Evolutionary conservation across 2,888 invertebrate genomes (phyloP), one percentile per base, ranked within the genome.

Genomic region (Melieria picta): DNA sequence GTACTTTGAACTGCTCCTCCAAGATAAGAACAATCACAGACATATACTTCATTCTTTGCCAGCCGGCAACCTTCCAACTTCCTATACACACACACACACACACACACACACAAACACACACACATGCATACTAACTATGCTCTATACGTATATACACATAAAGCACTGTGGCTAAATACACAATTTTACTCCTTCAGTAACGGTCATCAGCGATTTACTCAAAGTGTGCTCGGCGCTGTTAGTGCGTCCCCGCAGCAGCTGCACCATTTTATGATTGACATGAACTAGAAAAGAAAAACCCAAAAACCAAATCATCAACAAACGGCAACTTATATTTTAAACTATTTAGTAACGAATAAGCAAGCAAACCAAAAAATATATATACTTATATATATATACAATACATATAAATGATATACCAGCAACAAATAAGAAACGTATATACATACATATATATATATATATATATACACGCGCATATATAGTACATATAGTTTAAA

Each of bases 401-500:
- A 50, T 13, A 30, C 52, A 30, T 50, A 42, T n/a, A 48, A 30
- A 43, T 50, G 30, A n/a, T 10, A 50, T 64, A 43, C 30, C 13
- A 46, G 10, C 30, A 13, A 55, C 45, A 48, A 45, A 57, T 11
- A 46, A 7, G 3, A 63, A n/a, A 65, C 61, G 47, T 57, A 63
- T 57, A 67, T 52, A 72, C 16, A 55, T 43, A 65, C 9, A 52
- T 47, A 64, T 48, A 71, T 73, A 73, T 69, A 69, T 67, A 65
- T 10, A 65, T 47, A 30, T n/a, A n/a, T 70, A 66, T 42, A 63
- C 69, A 64, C 60, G 69, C 63, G 70, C 42, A 71, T 69, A 61
- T 55, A 66, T 72, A 65, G 63, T 61, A 64, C 58, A 69, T 73
- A 69, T 70, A 61, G 66, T 75, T 75, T 76, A 75, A 74, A 71